phyloP scores from a whole-genome alignment of 30 jellyfish, hydroid and myxozoan genomes.

The Turritopsis dohrnii region DNA sequence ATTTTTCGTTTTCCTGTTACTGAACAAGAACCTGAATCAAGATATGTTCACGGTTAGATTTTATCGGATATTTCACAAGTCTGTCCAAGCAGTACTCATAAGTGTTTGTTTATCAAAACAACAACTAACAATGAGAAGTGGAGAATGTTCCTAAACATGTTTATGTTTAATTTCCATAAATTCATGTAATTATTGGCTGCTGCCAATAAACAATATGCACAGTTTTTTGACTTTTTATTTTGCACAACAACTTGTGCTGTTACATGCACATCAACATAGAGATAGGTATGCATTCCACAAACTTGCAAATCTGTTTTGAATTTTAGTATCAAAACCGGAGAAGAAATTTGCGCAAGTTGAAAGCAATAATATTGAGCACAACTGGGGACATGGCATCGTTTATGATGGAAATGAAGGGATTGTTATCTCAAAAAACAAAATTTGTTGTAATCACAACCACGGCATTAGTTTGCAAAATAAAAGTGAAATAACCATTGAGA shows the following conservation, averaged over 20 bases:
- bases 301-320: background rate
- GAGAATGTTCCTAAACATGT: too few species aligned
- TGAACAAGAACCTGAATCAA: conserved; percentile 75
- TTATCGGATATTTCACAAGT: background rate
- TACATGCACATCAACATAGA: too few species aligned
- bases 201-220: too few species aligned
- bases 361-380: conserved; percentile 47
- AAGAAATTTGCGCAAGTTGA: conserved; percentile 77
- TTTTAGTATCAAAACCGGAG: conserved; percentile 73
- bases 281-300: too few species aligned
- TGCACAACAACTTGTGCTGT: too few species aligned
- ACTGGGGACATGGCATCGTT: conserved; percentile 69
- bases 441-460: conserved; percentile 45
- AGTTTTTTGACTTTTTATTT: too few species aligned
- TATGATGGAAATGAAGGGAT: conserved; percentile 85
- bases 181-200: too few species aligned
- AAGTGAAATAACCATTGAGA: conserved; percentile 56
- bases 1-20: background rate
- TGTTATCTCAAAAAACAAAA: conserved; percentile 64
- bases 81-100: too few species aligned
- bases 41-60: conserved; percentile 57
- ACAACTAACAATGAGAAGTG: too few species aligned
- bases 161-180: too few species aligned
- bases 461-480: conserved; percentile 62
- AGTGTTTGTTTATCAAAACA: background rate